phyloP scores from a whole-genome alignment of 2,888 invertebrate species.

The Creontiades dilutus region DNA sequence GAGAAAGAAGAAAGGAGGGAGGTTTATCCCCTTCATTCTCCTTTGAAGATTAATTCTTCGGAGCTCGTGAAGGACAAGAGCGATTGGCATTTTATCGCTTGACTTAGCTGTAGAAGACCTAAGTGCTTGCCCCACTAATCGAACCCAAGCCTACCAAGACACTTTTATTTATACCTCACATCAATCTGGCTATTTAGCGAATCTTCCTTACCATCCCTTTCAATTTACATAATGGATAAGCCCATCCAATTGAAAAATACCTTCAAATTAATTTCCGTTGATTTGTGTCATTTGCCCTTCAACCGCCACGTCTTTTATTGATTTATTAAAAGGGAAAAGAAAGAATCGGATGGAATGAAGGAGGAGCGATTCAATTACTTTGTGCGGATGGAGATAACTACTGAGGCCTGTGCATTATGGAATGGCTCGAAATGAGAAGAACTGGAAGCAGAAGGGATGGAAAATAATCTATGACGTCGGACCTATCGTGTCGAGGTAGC shows the following conservation, averaged over 20 bases:
- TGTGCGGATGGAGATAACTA: conserved; percentile 40
- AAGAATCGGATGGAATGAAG: conserved; percentile 16
- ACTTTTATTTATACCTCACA: conserved; percentile 72
- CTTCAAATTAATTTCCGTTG: conserved; percentile 69
- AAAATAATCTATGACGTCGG: conserved; percentile 3
- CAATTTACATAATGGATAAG: conserved; percentile 73
- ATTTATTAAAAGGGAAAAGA: conserved; percentile 53
- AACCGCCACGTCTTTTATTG: conserved; percentile 49
- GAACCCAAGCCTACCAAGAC: conserved; percentile 69
- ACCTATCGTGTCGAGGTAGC: background rate
- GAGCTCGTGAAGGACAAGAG: conserved; percentile 71
- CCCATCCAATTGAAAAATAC: conserved; percentile 72
- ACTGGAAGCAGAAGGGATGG: background rate
- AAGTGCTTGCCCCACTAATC: conserved; percentile 72
- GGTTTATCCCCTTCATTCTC: conserved; percentile 48
- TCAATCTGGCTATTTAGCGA: conserved; percentile 72
- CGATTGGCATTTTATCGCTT: conserved; percentile 73
- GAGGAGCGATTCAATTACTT: conserved; percentile 53
- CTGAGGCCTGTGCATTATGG: conserved; percentile 16
- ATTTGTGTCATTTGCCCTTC: conserved; percentile 68
- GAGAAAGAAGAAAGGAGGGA: background rate
- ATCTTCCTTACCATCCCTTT: conserved; percentile 68
- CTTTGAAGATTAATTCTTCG: conserved; percentile 52
- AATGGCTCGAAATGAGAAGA: conserved; percentile 10
- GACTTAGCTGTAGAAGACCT: conserved; percentile 69